A percentile compares a stretch with the other conserved stretches of the same genome.
Conservation (phyloP, 2,113 vertebrate genomes). For the Charina bottae region DNA sequence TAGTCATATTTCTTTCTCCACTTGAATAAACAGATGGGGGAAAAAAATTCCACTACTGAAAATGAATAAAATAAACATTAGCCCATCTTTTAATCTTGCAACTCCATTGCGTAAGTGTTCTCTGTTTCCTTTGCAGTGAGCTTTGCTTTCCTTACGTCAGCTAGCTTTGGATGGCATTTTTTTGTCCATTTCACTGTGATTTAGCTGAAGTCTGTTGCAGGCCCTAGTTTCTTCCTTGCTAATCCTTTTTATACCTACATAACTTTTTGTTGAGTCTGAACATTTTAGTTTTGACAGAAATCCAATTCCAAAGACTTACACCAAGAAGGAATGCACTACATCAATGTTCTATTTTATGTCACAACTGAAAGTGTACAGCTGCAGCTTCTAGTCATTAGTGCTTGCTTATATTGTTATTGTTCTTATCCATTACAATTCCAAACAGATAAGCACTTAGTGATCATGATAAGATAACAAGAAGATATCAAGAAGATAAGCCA, state of each 20-base stretch:
- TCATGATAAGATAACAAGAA: neutral
- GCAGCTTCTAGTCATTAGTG: neutral
- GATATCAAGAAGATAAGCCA: neutral
- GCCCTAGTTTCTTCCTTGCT: neutral
- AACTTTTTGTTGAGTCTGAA: conserved; percentile 7
- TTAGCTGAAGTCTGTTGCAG: conserved; percentile 4
- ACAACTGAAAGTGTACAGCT: conserved; percentile 26
- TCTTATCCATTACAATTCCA: neutral
- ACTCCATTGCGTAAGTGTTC: neutral
- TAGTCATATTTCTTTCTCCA: conserved; percentile 58
- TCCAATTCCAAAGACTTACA: conserved; percentile 18
- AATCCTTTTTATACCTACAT: conserved; percentile 1
- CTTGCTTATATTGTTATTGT: neutral
- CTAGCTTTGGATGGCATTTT: neutral
- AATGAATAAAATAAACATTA: conserved; percentile 32
- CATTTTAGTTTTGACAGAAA: conserved; percentile 26
- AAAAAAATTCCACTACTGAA: neutral
- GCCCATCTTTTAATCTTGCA: conserved; percentile 40
- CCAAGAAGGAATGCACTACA: neutral
- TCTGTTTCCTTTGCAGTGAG: neutral
- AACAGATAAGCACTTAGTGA: neutral
- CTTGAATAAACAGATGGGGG: conserved; percentile 47
- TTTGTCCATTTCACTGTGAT: neutral
- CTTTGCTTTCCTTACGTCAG: neutral
- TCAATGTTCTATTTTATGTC: neutral